Evolutionary conservation across 2,113 vertebrate genomes (phyloP), one percentile per base, ranked within the genome.

Genomic region (Bujurquina vittata): DNA sequence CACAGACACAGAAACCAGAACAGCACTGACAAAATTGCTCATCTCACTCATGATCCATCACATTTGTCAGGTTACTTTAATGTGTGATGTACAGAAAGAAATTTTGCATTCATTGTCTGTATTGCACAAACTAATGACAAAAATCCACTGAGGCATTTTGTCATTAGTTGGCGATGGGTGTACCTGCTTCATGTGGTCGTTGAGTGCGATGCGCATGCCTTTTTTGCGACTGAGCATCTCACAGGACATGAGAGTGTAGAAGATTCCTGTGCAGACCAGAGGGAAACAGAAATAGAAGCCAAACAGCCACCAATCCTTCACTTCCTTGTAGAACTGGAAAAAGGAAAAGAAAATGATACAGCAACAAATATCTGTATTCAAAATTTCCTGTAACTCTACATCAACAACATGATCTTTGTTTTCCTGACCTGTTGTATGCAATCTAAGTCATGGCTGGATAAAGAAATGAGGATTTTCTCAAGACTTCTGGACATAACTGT

Each of bases 151-250:
- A 5, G 26, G 22, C 18, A 49, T 67, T 67, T 49, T 6, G 37
- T 46, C 62, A 65, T 37, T 37, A 37, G 35, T 10, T 37, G 35
- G 9, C 9, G 9, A 37, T 17, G 46, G 1, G 5, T 6, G 0
- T 86, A 98, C 97, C 97, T 97, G 95, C 57, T 98, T 98, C 96
- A 98, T 97, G 94, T 98, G 97, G 93, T 98, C 97, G 0, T 97
- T 98, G 76, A 98, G 96, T 2, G 97, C 96, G 0, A 98, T 96
- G 54, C 97, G 95, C 96, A 98, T 97, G 73, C 96, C 97, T 0
- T 97, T 97, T 83, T 96, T 97, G 84, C 96, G 96, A 89, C 96
- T 97, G 87, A 98, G 86, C 97, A 98, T 98, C 94, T 98, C 97
- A 0, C 97, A 97, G 2, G 97, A 96, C 97, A 98, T 98, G 79